These are phyloP conservation scores for Cancer borealis DNA, from an alignment of 2,888 invertebrate genomes.

Conservation along the genomic window DNA sequence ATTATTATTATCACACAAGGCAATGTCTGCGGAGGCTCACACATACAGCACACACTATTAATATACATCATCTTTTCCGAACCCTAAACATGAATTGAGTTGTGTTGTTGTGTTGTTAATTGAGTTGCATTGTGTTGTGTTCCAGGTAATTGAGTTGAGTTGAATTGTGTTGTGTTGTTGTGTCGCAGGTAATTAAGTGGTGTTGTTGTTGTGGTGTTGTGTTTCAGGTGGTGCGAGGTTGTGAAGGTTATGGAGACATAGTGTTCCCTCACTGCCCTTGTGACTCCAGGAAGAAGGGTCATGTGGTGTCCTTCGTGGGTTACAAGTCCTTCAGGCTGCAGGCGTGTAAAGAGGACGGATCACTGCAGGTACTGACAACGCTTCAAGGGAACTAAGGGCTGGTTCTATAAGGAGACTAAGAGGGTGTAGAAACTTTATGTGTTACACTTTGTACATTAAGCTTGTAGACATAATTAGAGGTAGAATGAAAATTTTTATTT, in stretches of 20 bases:
- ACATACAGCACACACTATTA: too few relatives aligned
- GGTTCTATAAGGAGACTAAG: background rate
- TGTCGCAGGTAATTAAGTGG: background rate
- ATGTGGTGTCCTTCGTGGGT: constrained; percentile 89
- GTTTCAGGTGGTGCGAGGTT: constrained; percentile 88
- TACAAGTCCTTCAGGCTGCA: constrained; percentile 86
- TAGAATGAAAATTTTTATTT: background rate
- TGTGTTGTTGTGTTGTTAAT: too few relatives aligned
- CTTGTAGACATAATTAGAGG: background rate
- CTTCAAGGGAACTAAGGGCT: background rate
- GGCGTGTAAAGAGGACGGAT: constrained; percentile 91
- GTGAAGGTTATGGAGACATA: constrained; percentile 95
- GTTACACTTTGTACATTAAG: background rate
- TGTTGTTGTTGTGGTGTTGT: background rate
- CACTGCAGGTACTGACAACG: constrained; percentile 81
- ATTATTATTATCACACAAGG: too few relatives aligned
- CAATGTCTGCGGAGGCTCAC: too few relatives aligned
- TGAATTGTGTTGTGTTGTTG: background rate
- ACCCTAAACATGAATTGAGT: too few relatives aligned
- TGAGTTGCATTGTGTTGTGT: too few relatives aligned
- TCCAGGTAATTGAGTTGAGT: background rate
- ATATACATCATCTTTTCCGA: too few relatives aligned
- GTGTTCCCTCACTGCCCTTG: constrained; percentile 97
- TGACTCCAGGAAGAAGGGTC: constrained; percentile 93
- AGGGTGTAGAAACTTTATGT: background rate